phyloP scores from a whole-genome alignment of 2,797 vertebrate genomes.

The Chlorospingus semifuscus region DNA sequence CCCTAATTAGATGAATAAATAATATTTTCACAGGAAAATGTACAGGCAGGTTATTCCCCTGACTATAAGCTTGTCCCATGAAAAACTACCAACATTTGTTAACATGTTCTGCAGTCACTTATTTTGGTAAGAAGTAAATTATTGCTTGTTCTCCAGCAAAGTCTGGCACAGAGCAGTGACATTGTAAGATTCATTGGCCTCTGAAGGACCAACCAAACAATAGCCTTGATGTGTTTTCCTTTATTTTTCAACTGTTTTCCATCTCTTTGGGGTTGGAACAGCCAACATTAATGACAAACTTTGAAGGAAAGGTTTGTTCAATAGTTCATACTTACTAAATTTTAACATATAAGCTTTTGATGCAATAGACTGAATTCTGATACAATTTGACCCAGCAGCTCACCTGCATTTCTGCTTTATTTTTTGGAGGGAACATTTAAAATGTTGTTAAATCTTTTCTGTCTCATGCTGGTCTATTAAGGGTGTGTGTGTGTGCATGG shows the following conservation, averaged over 20 bases:
- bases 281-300: slow-evolving; percentile 77
- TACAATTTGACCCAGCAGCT: slow-evolving; percentile 34
- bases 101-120: not conserved
- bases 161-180: not conserved
- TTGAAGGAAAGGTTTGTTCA: slow-evolving; percentile 71
- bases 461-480: not conserved
- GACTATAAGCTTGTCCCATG: not conserved
- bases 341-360: slow-evolving; percentile 81
- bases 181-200: not conserved
- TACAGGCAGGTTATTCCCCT: not conserved
- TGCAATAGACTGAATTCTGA: slow-evolving; percentile 36
- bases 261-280: slow-evolving; percentile 26
- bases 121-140: slow-evolving; percentile 50
- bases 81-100: not conserved
- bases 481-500: not conserved
- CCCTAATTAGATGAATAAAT: not conserved
- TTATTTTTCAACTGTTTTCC: slow-evolving; percentile 25
- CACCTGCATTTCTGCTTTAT: not conserved
- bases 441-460: not conserved
- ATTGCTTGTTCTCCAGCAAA: not conserved
- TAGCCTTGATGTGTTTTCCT: slow-evolving; percentile 7
- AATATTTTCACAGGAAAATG: not conserved
- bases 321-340: slow-evolving; percentile 72
- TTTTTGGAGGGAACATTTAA: not conserved
- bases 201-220: not conserved